Evolutionary conservation across 1,140 invertebrate species (phyloP), one percentile per base, ranked within the genome.

Genomic region (Phenacoccus solenopsis): DNA sequence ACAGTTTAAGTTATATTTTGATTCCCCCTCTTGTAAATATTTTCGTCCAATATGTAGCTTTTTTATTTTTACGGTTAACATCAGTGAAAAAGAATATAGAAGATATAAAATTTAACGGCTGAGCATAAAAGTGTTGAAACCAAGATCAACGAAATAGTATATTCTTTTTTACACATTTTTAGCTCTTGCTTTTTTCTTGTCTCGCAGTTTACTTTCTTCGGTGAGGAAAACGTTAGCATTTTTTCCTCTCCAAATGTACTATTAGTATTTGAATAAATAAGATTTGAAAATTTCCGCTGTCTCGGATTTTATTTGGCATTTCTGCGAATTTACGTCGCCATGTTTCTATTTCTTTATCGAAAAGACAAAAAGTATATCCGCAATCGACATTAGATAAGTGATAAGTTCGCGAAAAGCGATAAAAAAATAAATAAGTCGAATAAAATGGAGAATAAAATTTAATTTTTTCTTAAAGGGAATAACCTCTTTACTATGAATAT

Each of bases 1-100:
- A 49, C 38, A 49, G 38, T 49, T 49, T 49, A 49, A 49, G 38
- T 49, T 49, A 49, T 49, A 49, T 49, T 49, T 49, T 49, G 38
- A 49, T 49, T 49, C 38, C 20, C 12, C 12, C 16, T 49, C n/a
- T 49, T 49, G 12, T 49, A 16, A 49, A 49, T 49, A 49, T 49
- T 49, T 49, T 49, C 38, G 38, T 49, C 38, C 38, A 49, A 49
- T 49, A 49, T 49, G 38, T 49, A 49, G 16, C 38, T 49, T 49
- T n/a, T 49, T 49, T 49, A 49, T 49, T 49, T 49, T 49, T 49
- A 49, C 20, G 16, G 38, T n/a, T 32, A 5, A 13, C 30, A 13
- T 32, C 30, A 32, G 38, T 49, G 5, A 49, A n/a, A 9, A n/a
- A 49, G 16, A 49, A n/a, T 9, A 49, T 49, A 49, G 3, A 49